Base-by-base conservation (phyloP, 2,888 invertebrate genomes). In the Caenorhabditis panamensis region DNA sequence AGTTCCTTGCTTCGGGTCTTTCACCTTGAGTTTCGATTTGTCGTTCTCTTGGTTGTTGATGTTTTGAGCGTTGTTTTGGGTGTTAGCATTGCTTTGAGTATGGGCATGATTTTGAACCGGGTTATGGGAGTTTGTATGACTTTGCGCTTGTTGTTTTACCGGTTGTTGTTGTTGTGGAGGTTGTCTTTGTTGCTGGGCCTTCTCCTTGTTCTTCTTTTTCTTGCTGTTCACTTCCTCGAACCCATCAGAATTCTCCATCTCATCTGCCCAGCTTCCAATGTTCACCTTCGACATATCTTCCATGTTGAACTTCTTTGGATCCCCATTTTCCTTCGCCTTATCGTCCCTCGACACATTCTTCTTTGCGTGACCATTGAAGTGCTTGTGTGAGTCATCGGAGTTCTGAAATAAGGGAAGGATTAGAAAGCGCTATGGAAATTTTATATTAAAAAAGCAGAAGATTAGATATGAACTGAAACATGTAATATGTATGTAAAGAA, bases 191-290 rank as follows among this genome's bases (percentile, higher is more conserved):
- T 36, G 36, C 36, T 5, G 36, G n/a, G n/a, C n/a, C 5, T 82
- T 75, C 41, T 77, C 56, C 20, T 81, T 71, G 47, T 56, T 73
- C 41, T 76, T 73, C 62, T 71, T 63, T 44, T 75, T 82, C 66
- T 84, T 80, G 51, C 61, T 83, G 44, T 68, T 58, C 24, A 77
- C 78, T 18, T 67, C 66, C 66, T 80, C 51, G 20, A 68, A 62
- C 5, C 62, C 68, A 49, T 69, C 69, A 8, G 41, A 4, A 26
- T 62, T 68, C 18, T 68, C 73, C 49, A 64, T 69, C 20, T 77
- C 76, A 22, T 68, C 71, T 13, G 76, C 76, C 76, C 67, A 67
- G 26, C 62, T 76, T 20, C 41, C 62, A 47, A 67, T 49, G 47
- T 62, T 76, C 37, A 76, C 47, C 13, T 47, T 51, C 0, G 59